These are phyloP conservation scores for Anarhynchus alexandrinus DNA, from an alignment of 2,113 vertebrate genomes.

Conservation along the genomic window DNA sequence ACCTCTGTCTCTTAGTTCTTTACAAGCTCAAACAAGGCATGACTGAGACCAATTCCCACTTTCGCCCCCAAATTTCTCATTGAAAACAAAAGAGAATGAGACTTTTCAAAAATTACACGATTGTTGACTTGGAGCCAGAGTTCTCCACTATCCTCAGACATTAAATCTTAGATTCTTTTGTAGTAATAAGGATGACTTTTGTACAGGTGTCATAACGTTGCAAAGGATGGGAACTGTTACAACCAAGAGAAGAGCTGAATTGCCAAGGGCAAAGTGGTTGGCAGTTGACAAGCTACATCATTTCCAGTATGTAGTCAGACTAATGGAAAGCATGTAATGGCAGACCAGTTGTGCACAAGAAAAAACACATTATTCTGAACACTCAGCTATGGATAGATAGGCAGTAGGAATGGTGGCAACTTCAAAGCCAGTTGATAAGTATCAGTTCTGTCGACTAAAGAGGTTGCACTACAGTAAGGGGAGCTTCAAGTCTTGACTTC, in stretches of 20 bases:
- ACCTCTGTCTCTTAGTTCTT: not conserved
- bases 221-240: not conserved
- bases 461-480: not conserved
- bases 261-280: not conserved
- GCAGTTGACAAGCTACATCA: not conserved
- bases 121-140: not conserved
- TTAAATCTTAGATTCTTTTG: not conserved
- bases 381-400: not conserved
- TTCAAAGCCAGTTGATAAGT: not conserved
- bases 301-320: not conserved
- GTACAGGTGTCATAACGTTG: accelerated
- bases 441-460: not conserved
- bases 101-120: not conserved
- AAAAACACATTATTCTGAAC: not conserved
- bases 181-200: not conserved
- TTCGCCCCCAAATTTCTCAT: not conserved
- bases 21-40: not conserved
- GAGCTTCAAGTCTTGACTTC: not conserved
- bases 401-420: not conserved
- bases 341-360: not conserved
- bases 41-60: not conserved
- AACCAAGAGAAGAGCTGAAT: not conserved
- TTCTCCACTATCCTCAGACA: not conserved
- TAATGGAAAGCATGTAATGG: not conserved
- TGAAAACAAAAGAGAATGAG: not conserved